Conservation (phyloP, 2,113 vertebrate species). For the Acanthisitta chloris region DNA sequence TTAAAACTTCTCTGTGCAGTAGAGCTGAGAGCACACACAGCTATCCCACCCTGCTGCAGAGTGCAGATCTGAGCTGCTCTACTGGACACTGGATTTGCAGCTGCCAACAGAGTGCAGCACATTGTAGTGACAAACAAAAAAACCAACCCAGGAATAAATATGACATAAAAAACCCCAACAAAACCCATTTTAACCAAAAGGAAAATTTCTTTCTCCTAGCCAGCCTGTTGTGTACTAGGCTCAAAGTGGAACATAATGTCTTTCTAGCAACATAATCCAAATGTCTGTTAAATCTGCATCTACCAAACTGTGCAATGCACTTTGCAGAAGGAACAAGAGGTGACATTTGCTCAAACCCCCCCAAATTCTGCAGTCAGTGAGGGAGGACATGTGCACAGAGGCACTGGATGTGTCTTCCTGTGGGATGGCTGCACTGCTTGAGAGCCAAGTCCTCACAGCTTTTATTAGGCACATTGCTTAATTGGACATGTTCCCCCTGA, state of each 20-base stretch:
- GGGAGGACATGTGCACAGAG: not conserved
- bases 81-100: not conserved
- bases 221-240: not conserved
- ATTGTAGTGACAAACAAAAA: not conserved
- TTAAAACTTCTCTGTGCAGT: not conserved
- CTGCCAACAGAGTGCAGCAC: not conserved
- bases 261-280: not conserved
- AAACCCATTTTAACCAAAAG: not conserved
- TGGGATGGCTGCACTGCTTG: not conserved
- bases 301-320: not conserved
- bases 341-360: not conserved
- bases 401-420: not conserved
- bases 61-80: not conserved
- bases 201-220: not conserved
- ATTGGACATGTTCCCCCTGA: not conserved
- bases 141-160: not conserved
- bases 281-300: not conserved
- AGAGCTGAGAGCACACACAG: not conserved
- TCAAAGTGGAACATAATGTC: not conserved
- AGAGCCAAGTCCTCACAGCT: not conserved
- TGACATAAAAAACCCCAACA: rapidly evolving
- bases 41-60: not conserved
- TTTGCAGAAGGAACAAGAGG: not conserved
- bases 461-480: not conserved
- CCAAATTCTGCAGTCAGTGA: not conserved